Conservation (phyloP, 1,140 invertebrate species). For the Magallana angulata region DNA sequence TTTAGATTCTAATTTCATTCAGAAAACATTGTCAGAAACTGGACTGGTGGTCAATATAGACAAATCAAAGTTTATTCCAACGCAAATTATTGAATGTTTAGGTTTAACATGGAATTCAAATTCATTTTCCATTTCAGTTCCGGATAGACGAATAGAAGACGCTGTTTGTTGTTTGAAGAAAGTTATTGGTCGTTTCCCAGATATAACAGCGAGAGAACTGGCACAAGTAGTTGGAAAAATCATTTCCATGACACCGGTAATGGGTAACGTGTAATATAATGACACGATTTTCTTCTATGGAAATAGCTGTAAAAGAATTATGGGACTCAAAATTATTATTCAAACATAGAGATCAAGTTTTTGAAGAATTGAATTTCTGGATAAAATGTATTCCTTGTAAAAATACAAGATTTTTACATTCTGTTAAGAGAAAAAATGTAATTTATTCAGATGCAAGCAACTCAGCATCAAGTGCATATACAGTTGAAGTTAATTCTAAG, state of each 20-base stretch:
- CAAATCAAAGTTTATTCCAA: conserved; percentile 35
- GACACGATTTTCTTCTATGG: conserved; percentile 24
- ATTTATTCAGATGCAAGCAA: conserved; percentile 32
- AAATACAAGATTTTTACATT: neutral
- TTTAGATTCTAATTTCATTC: no score
- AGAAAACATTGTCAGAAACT: no score
- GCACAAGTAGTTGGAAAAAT: no score
- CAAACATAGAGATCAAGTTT: neutral
- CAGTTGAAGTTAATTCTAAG: neutral
- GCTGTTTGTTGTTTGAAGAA: conserved; percentile 36
- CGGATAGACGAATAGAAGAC: conserved; percentile 18
- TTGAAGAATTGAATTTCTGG: neutral
- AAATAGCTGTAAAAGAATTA: neutral
- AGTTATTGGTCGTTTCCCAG: conserved; percentile 46
- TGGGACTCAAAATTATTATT: neutral
- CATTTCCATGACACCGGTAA: no score
- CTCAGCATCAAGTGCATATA: conserved; percentile 5
- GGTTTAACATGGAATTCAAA: neutral
- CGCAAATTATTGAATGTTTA: conserved; percentile 10
- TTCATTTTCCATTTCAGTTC: conserved; percentile 19
- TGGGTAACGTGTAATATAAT: conserved; percentile 21
- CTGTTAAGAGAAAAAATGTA: neutral
- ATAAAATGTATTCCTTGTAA: neutral
- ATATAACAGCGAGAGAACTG: no score
- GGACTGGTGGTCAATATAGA: conserved; percentile 7